These are phyloP conservation scores for Dipodomys ordii DNA, from an alignment of 2,113 vertebrate species.

Conservation along the genomic window DNA sequence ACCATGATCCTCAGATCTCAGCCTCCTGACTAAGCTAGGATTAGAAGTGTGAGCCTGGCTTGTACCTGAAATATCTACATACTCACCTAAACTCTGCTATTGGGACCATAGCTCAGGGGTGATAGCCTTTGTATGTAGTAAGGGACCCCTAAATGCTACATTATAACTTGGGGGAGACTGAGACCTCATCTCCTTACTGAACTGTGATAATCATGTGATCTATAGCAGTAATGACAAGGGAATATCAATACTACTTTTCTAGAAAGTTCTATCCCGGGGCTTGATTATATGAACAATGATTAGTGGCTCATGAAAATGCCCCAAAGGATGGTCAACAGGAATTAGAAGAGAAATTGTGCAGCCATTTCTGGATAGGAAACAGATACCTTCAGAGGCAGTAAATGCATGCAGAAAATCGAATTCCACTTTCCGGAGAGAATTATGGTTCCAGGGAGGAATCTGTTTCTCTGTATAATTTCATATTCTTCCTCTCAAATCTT, in stretches of 20 bases:
- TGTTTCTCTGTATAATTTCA: background rate
- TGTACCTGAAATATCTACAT: background rate
- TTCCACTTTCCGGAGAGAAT: constrained; percentile 20
- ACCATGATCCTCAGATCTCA: background rate
- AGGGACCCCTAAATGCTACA: background rate
- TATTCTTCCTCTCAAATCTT: constrained; percentile 2
- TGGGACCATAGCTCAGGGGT: background rate
- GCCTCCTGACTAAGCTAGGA: background rate
- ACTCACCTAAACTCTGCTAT: background rate
- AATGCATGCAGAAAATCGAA: background rate
- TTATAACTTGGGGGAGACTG: background rate
- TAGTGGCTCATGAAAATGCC: constrained; percentile 8
- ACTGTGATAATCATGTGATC: background rate
- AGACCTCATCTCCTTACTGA: background rate
- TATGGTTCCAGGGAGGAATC: background rate
- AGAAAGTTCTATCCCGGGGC: background rate
- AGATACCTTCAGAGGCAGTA: background rate
- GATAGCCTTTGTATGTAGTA: background rate
- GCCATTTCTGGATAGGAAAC: background rate
- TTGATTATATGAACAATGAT: background rate
- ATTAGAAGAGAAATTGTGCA: constrained; percentile 16
- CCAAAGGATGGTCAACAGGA: background rate
- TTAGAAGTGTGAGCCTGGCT: background rate
- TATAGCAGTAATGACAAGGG: background rate
- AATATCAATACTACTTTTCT: background rate